Conservation (phyloP, 1,140 invertebrate species). For the Chymomyza costata region DNA sequence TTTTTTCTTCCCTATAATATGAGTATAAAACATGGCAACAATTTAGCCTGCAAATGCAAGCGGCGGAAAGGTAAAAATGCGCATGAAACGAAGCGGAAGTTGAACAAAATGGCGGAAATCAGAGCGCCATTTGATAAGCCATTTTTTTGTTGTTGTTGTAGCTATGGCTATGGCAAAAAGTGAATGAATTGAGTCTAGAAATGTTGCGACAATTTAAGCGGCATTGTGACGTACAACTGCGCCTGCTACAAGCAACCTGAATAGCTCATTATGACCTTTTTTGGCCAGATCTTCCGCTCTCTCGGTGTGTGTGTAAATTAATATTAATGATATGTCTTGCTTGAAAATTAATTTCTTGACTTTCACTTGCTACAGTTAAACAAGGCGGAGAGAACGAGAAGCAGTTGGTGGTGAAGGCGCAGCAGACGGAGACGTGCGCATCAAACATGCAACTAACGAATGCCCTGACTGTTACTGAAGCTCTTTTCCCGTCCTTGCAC, state of each 20-base stretch:
- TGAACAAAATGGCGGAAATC: too few species aligned
- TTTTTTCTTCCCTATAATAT: too few species aligned
- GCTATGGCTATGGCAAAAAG: too few species aligned
- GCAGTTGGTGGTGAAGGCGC: too few species aligned
- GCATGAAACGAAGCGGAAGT: too few species aligned
- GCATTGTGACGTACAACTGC: background rate
- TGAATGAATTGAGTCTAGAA: too few species aligned
- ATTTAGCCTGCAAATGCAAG: constrained; percentile 18
- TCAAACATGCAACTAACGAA: constrained; percentile 5
- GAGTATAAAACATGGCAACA: constrained; percentile 28
- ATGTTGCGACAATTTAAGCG: constrained; percentile 48
- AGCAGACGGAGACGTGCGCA: too few species aligned
- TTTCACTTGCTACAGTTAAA: constrained; percentile 45
- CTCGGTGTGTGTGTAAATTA: too few species aligned
- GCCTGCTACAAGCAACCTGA: too few species aligned
- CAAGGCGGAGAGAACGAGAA: too few species aligned
- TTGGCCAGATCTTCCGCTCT: too few species aligned
- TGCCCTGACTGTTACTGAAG: constrained; percentile 2
- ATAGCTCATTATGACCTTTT: constrained; percentile 55
- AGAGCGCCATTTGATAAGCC: constrained; percentile 38
- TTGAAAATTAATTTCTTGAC: constrained; percentile 67
- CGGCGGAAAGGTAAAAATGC: constrained; percentile 21
- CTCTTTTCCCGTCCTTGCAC: constrained; percentile 30
- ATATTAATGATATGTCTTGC: constrained; percentile 70
- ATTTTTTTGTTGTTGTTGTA: too few species aligned